Evolutionary conservation across 2,113 vertebrate species (phyloP).

Genomic region (Pycnonotus jocosus): DNA sequence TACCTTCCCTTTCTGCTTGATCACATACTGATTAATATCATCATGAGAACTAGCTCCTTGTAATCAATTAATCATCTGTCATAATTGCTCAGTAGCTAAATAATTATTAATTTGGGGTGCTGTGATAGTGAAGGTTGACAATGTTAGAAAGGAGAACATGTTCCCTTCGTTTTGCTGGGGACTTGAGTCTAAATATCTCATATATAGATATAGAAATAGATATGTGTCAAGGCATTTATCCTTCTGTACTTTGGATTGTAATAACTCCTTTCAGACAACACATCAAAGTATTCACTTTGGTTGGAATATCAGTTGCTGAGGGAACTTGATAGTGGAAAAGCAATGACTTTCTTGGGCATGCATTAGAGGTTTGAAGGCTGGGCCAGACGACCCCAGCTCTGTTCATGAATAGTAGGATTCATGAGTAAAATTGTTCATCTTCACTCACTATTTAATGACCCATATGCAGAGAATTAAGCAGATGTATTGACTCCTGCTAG

Average conservation of each 20-base stretch:
- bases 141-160: conserved; percentile 26
- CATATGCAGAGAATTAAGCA: background rate
- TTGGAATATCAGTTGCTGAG: background rate
- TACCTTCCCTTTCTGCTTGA: conserved; percentile 38
- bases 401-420: background rate
- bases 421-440: background rate
- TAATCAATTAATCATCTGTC: conserved; percentile 73
- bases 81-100: conserved; percentile 72
- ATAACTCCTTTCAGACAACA: background rate
- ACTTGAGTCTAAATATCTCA: background rate
- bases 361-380: background rate
- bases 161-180: background rate
- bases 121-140: conserved; percentile 56
- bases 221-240: background rate
- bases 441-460: background rate
- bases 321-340: background rate
- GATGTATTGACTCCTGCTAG: background rate
- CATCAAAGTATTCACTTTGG: background rate
- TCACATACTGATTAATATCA: conserved; percentile 72
- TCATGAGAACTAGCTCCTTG: conserved; percentile 46
- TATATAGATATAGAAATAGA: background rate
- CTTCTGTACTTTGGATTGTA: background rate
- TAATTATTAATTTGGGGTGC: conserved; percentile 68
- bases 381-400: background rate
- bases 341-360: background rate